Evolutionary conservation across 2,888 invertebrate genomes (phyloP).

Genomic region (Orgyia antiqua): DNA sequence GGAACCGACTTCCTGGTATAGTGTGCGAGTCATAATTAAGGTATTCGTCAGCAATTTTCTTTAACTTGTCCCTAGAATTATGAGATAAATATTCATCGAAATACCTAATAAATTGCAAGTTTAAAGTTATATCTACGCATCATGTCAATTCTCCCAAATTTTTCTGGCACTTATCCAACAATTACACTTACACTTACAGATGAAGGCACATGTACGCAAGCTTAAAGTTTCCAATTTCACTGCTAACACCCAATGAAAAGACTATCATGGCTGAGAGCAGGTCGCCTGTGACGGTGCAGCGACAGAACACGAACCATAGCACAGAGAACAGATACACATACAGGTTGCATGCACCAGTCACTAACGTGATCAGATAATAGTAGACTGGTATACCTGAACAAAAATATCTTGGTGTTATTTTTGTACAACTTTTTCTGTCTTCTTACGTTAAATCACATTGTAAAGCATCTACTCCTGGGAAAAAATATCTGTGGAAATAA

Average conservation of each 20-base stretch:
- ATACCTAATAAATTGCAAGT: too few relatives aligned
- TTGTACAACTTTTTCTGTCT: too few relatives aligned
- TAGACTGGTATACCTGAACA: conserved; percentile 23
- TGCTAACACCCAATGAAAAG: conserved; percentile 28
- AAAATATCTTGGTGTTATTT: neutral
- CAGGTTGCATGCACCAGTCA: conserved; percentile 16
- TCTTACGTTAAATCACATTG: too few relatives aligned
- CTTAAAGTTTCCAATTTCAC: conserved; percentile 31
- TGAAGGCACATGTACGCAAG: conserved; percentile 27
- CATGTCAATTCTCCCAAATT: too few relatives aligned
- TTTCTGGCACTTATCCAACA: neutral
- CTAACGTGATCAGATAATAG: conserved; percentile 22
- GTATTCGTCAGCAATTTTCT: conserved; percentile 15
- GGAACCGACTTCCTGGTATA: conserved; percentile 16
- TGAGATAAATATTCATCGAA: too few relatives aligned
- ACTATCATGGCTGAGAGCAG: conserved; percentile 26
- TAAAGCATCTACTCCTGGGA: too few relatives aligned
- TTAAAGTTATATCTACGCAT: too few relatives aligned
- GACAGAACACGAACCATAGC: conserved; percentile 34
- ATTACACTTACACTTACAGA: conserved; percentile 21
- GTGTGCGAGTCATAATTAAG: conserved; percentile 17
- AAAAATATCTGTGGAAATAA: too few relatives aligned
- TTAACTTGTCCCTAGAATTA: conserved; percentile 16
- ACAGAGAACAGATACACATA: conserved; percentile 34
- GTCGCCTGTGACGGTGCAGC: conserved; percentile 22